Evolutionary conservation across 2,888 invertebrate species (phyloP).

Genomic region (Melinaea menophilus): DNA sequence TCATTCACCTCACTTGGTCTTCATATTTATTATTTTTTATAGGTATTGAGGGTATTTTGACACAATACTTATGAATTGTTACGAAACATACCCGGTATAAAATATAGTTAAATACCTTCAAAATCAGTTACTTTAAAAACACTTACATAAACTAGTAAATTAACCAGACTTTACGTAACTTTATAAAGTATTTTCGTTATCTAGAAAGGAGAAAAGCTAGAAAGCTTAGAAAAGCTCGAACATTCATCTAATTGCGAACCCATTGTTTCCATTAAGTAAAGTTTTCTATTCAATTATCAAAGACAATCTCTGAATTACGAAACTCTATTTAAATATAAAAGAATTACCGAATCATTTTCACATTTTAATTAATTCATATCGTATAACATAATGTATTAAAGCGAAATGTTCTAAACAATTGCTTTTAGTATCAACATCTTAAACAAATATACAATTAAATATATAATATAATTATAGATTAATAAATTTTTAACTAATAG

Average conservation of each 20-base stretch:
- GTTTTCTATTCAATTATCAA: slow-evolving; percentile 62
- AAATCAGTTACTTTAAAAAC: too few species aligned
- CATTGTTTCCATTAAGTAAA: slow-evolving; percentile 68
- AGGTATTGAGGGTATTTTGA: too few species aligned
- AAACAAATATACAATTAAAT: too few species aligned
- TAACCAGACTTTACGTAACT: too few species aligned
- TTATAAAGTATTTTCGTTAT: slow-evolving; percentile 3
- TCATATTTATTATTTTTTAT: too few species aligned
- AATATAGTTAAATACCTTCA: too few species aligned
- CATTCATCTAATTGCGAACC: slow-evolving; percentile 68
- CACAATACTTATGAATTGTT: too few species aligned
- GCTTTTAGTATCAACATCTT: too few species aligned
- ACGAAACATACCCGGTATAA: too few species aligned
- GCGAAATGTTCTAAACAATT: background rate
- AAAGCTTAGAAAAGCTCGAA: background rate
- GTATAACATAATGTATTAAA: background rate
- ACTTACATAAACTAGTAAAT: too few species aligned
- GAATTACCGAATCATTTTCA: slow-evolving; percentile 20
- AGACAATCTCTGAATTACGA: slow-evolving; percentile 46
- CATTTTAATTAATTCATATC: slow-evolving; percentile 24
- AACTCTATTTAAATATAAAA: slow-evolving; percentile 32
- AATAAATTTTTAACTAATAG: background rate
- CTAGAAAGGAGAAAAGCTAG: background rate
- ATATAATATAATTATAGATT: background rate
- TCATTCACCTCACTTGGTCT: too few species aligned